Evolutionary conservation across 2,797 vertebrate genomes (phyloP).

Genomic region (Hyperoplus immaculatus): DNA sequence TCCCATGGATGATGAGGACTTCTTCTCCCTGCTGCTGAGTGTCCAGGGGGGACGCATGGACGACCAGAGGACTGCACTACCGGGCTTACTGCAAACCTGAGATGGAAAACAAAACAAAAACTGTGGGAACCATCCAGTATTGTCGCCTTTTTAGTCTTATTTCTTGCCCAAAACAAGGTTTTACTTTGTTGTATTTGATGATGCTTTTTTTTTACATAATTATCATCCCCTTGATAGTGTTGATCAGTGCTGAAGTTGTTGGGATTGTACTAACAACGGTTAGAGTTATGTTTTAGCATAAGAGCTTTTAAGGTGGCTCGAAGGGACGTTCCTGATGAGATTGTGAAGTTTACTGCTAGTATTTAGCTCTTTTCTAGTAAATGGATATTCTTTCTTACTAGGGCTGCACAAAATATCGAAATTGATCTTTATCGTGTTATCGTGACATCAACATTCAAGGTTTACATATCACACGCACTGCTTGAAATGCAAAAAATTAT

Average conservation of each 20-base stretch:
- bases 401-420: too few relatives aligned
- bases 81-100: conserved; percentile 80
- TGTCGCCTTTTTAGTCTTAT: conserved; percentile 29
- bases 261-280: conserved; percentile 37
- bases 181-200: conserved; percentile 3
- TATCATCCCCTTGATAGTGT: conserved; percentile 2
- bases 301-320: conserved; percentile 40
- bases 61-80: conserved; percentile 89
- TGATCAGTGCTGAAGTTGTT: conserved; percentile 44
- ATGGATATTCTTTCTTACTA: conserved; percentile 27
- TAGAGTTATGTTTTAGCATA: conserved; percentile 39
- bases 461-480: too few relatives aligned
- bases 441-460: too few relatives aligned
- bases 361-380: background rate
- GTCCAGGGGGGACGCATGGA: conserved; percentile 92
- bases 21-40: conserved; percentile 90
- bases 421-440: too few relatives aligned
- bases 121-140: conserved; percentile 18
- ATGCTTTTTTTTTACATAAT: conserved; percentile 28
- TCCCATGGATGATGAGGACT: conserved; percentile 91
- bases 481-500: too few relatives aligned
- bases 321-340: conserved; percentile 17
- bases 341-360: conserved; percentile 37
- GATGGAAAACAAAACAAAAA: conserved; percentile 15
- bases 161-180: conserved; percentile 15